These are phyloP conservation scores for Papilio helenus DNA, from an alignment of 1,140 invertebrate species.

Conservation along the genomic window DNA sequence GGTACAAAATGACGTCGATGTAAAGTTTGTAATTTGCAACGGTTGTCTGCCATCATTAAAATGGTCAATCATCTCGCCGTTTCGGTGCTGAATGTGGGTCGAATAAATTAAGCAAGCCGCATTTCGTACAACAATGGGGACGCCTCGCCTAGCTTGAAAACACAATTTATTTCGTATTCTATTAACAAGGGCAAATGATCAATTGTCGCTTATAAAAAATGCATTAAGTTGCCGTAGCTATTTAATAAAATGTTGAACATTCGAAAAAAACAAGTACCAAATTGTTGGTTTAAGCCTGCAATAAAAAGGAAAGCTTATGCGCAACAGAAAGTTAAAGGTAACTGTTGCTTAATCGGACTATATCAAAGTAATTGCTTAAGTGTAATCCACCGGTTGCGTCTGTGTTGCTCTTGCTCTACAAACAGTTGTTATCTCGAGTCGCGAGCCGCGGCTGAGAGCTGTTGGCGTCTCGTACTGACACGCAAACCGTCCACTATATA, in stretches of 20 bases:
- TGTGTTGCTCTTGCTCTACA: slow-evolving; percentile 22
- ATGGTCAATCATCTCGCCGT: slow-evolving; percentile 74
- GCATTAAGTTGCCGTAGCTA: background rate
- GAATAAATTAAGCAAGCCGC: slow-evolving; percentile 66
- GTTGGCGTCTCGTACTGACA: slow-evolving; percentile 51
- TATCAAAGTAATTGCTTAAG: slow-evolving; percentile 20
- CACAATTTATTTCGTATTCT: slow-evolving; percentile 38
- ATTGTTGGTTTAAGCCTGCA: background rate
- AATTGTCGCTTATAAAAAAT: background rate
- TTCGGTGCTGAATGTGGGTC: slow-evolving; percentile 68
- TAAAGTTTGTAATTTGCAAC: slow-evolving; percentile 58
- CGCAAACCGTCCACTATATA: slow-evolving; percentile 46
- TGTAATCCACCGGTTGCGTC: slow-evolving; percentile 23
- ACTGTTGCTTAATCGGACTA: background rate
- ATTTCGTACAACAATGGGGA: slow-evolving; percentile 55
- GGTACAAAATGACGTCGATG: slow-evolving; percentile 42
- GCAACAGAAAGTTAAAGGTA: background rate
- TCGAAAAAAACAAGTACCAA: background rate
- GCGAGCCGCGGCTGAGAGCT: slow-evolving; percentile 24
- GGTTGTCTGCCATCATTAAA: slow-evolving; percentile 75
- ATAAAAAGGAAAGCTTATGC: slow-evolving; percentile 1
- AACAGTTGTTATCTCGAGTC: slow-evolving; percentile 47
- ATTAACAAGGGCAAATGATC: slow-evolving; percentile 6
- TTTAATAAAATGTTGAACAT: background rate
- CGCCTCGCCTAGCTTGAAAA: slow-evolving; percentile 38